Conservation (phyloP, 2,113 vertebrate genomes). For the Callopanchax toddi region DNA sequence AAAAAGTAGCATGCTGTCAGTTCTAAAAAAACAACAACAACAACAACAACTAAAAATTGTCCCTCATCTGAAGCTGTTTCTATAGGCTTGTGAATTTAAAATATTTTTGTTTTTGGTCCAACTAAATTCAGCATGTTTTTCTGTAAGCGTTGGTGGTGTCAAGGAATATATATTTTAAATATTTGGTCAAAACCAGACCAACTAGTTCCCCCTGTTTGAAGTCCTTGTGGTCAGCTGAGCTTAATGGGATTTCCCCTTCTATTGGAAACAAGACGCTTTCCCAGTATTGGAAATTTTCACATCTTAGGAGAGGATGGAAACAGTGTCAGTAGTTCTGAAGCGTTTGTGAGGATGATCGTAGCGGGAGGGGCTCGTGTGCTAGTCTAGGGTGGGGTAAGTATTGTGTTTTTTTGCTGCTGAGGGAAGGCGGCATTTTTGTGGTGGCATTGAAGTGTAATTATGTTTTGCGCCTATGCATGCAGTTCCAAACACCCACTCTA, state of each 20-base stretch:
- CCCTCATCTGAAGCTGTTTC: no score
- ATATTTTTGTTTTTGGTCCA: no score
- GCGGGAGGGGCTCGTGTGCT: conserved; percentile 30
- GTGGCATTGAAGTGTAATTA: conserved; percentile 64
- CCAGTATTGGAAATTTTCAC: background rate
- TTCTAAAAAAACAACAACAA: no score
- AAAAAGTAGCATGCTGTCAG: no score
- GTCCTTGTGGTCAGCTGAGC: background rate
- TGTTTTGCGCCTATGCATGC: conserved; percentile 34
- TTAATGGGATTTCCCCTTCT: background rate
- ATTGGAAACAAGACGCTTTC: background rate
- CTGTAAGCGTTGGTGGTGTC: background rate
- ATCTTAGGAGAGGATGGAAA: background rate
- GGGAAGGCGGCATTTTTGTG: conserved; percentile 63
- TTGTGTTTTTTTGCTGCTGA: conserved; percentile 50
- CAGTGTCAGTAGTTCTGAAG: conserved; percentile 5
- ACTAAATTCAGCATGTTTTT: no score
- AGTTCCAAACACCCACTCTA: conserved; percentile 46
- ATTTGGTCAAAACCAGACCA: background rate
- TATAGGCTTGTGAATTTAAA: no score
- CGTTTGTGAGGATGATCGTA: conserved; percentile 31
- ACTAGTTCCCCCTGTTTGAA: background rate
- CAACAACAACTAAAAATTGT: no score
- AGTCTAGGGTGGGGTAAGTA: conserved; percentile 30
- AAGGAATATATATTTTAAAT: background rate